phyloP scores from a whole-genome alignment of 2,888 invertebrate species.

The Lasioglossum calceatum region DNA sequence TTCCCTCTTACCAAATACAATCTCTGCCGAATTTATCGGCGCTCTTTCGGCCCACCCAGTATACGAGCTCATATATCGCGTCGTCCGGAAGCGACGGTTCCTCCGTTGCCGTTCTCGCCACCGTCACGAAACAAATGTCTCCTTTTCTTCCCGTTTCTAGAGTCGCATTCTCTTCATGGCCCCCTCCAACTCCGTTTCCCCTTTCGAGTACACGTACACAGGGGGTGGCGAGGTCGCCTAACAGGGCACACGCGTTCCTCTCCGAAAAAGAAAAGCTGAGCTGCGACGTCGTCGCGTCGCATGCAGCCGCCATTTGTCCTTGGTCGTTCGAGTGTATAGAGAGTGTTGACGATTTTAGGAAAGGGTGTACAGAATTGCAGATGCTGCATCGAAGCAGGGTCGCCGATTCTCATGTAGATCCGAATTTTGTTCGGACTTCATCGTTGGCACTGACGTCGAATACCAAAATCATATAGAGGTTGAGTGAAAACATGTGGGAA shows the following conservation, averaged over 20 bases:
- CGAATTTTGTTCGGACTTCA: constrained; percentile 45
- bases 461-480: too few relatives aligned
- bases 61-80: constrained; percentile 1
- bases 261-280: constrained; percentile 8
- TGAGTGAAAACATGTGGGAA: too few relatives aligned
- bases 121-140: constrained; percentile 54
- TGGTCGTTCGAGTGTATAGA: background rate
- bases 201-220: background rate
- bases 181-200: constrained; percentile 29
- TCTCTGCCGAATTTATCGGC: constrained; percentile 24
- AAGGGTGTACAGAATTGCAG: background rate
- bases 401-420: constrained; percentile 26
- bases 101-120: constrained; percentile 4
- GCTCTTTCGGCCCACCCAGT: background rate
- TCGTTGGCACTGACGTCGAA: background rate
- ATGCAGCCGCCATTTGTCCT: constrained; percentile 15
- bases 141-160: constrained; percentile 14
- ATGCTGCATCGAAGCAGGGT: constrained; percentile 30
- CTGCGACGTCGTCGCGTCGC: constrained; percentile 2
- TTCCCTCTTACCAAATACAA: constrained; percentile 11
- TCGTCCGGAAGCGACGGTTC: constrained; percentile 12
- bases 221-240: background rate
- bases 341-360: constrained; percentile 27
- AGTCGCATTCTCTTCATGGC: background rate
- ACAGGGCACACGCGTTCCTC: constrained; percentile 17